These are phyloP conservation scores for Pachymerium ferrugineum DNA, from an alignment of 2,888 invertebrate genomes.

Conservation along the genomic window DNA sequence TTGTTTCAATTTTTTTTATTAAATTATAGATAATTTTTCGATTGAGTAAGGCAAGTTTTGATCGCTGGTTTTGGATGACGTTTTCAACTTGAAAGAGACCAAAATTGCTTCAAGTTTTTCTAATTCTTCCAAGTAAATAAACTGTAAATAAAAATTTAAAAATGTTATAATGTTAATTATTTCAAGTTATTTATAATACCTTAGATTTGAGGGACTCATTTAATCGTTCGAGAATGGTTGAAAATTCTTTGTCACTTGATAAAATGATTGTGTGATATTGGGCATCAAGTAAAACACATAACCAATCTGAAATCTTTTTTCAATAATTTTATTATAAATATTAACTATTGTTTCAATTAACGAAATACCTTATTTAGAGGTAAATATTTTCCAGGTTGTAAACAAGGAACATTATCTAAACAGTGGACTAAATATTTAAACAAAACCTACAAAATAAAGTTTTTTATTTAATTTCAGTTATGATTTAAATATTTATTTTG, in stretches of 20 bases:
- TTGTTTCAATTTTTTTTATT: neutral
- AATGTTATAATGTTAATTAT: neutral
- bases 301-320: conserved; percentile 21
- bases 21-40: neutral
- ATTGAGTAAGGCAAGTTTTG: neutral
- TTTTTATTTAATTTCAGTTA: neutral
- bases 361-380: neutral
- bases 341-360: neutral
- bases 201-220: neutral
- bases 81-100: neutral
- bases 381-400: neutral
- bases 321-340: neutral
- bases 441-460: neutral
- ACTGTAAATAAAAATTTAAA: neutral
- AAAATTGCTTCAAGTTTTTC: conserved; percentile 8
- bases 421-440: neutral
- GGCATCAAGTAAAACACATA: conserved; percentile 19
- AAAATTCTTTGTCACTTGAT: conserved; percentile 18
- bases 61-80: neutral
- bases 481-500: neutral
- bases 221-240: neutral
- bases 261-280: neutral
- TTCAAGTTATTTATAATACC: neutral
- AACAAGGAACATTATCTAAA: neutral
- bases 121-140: neutral